Evolutionary conservation across 2,113 vertebrate species (phyloP).

Genomic region (Rhynchopsitta pachyrhyncha): DNA sequence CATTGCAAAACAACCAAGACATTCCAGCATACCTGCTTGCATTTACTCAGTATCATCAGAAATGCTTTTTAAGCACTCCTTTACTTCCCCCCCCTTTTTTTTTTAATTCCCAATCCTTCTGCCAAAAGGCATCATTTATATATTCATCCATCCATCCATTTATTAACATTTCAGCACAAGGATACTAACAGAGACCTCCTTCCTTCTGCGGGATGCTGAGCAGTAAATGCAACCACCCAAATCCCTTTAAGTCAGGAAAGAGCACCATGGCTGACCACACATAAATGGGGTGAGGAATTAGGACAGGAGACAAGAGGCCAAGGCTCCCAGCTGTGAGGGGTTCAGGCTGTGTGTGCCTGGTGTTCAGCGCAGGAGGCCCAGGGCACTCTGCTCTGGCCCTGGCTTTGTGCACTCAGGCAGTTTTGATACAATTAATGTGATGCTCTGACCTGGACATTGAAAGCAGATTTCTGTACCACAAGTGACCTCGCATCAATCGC

Average conservation of each 20-base stretch:
- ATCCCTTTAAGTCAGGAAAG: neutral
- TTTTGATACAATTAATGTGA: neutral
- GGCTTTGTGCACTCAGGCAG: neutral
- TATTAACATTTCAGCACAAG: neutral
- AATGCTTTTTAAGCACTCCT: neutral
- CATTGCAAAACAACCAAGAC: neutral
- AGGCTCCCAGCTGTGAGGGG: accelerated
- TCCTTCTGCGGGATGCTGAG: neutral
- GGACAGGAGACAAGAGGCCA: neutral
- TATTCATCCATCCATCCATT: neutral
- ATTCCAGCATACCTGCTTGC: neutral
- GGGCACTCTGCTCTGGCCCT: neutral
- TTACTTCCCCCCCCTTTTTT: neutral
- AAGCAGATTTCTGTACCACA: neutral
- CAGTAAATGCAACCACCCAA: accelerated
- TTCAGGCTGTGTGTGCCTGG: accelerated
- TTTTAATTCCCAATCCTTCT: neutral
- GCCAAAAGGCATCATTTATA: neutral
- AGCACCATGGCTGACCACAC: accelerated
- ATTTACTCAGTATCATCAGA: accelerated
- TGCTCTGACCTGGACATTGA: accelerated
- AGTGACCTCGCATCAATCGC: neutral
- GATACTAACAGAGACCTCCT: neutral
- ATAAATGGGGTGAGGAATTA: neutral
- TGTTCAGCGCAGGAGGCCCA: accelerated